Evolutionary conservation across 2,113 vertebrate species (phyloP).

Genomic region (Toxotes chatareus): DNA sequence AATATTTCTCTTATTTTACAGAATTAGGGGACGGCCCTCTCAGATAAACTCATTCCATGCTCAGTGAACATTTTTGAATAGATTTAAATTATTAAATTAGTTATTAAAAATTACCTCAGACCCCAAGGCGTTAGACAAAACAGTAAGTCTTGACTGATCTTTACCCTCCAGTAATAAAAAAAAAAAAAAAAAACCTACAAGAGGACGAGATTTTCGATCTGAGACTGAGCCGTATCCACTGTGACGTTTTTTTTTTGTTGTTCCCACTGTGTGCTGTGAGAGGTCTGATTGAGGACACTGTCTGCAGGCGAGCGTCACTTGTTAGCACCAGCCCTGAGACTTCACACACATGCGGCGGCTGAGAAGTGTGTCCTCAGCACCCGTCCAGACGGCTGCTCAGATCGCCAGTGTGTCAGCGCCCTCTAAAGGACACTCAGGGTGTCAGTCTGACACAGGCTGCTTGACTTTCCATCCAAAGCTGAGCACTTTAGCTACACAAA

Average conservation of each 20-base stretch:
- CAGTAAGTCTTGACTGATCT: too few relatives aligned
- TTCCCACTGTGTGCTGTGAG: not conserved
- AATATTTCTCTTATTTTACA: too few relatives aligned
- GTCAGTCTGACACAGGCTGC: not conserved
- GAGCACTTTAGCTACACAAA: not conserved
- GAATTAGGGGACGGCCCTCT: too few relatives aligned
- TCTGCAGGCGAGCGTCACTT: slow-evolving; percentile 47
- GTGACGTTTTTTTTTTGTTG: not conserved
- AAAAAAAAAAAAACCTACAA: too few relatives aligned
- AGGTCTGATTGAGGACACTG: slow-evolving; percentile 29
- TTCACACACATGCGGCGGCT: slow-evolving; percentile 68
- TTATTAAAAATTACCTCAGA: too few relatives aligned
- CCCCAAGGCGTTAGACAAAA: too few relatives aligned
- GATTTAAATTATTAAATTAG: too few relatives aligned
- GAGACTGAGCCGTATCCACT: too few relatives aligned
- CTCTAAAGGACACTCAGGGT: slow-evolving; percentile 58
- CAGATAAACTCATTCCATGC: too few relatives aligned
- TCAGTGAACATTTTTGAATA: too few relatives aligned
- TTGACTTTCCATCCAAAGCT: not conserved
- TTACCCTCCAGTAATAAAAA: too few relatives aligned
- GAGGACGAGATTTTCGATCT: too few relatives aligned
- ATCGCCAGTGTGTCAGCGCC: slow-evolving; percentile 59
- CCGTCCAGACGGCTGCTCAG: slow-evolving; percentile 9
- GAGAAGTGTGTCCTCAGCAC: slow-evolving; percentile 61
- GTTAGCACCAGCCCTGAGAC: slow-evolving; percentile 58